These are phyloP conservation scores for Eidolon dupreanum DNA, from an alignment of 2,797 vertebrate species.

Conservation along the genomic window DNA sequence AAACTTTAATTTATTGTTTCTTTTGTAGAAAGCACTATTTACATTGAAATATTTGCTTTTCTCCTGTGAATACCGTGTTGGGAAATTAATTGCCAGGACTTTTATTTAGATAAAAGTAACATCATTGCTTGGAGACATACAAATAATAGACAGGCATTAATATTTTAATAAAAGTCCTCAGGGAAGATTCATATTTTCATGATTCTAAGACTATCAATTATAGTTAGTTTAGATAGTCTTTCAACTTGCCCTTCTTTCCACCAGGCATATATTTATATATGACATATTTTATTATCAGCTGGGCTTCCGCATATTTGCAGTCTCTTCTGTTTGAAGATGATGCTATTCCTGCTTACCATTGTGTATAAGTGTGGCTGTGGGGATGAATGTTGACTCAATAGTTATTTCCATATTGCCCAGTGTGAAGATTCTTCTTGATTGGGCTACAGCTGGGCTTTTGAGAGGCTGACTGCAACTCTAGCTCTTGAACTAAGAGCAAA, in stretches of 20 bases:
- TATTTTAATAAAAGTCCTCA: background rate
- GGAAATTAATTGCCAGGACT: background rate
- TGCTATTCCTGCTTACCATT: background rate
- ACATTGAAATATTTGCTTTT: background rate
- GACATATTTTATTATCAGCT: background rate
- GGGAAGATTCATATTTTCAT: background rate
- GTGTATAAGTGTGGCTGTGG: background rate
- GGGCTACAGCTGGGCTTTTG: slow-evolving; percentile 1
- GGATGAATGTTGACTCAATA: background rate
- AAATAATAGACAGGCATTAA: background rate
- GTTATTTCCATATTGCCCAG: background rate
- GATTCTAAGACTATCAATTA: background rate
- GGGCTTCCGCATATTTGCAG: background rate
- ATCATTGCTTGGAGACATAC: background rate
- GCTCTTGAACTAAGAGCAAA: slow-evolving; percentile 25
- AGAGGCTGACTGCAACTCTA: background rate
- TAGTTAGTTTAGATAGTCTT: background rate
- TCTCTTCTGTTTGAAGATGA: background rate
- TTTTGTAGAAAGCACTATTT: background rate
- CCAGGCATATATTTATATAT: background rate
- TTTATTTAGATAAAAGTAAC: background rate
- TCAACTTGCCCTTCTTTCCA: background rate
- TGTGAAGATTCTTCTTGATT: slow-evolving; percentile 26
- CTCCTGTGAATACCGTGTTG: background rate
- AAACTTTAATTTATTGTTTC: slow-evolving; percentile 7